Conservation (phyloP, 2,113 vertebrate genomes). For the Gavialis gangeticus region DNA sequence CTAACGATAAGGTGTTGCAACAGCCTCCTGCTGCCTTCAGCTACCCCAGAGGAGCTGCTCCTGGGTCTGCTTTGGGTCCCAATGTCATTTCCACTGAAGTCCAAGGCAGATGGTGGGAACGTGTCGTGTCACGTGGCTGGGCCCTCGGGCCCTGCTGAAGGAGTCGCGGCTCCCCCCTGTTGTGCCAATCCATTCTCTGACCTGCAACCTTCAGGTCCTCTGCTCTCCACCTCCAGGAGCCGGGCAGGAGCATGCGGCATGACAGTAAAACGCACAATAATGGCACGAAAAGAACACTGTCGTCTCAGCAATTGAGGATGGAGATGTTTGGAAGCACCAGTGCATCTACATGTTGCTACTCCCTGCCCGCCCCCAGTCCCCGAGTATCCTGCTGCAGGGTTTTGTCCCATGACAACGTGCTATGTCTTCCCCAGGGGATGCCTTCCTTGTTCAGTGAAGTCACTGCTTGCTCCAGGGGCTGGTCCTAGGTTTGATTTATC, state of each 20-base stretch:
- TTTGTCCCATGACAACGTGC: background rate
- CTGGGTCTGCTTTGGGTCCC: too few relatives aligned
- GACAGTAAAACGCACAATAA: background rate
- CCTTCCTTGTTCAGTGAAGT: background rate
- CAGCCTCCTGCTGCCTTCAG: too few relatives aligned
- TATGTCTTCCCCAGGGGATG: background rate
- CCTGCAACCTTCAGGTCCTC: rapidly evolving
- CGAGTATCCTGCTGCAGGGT: background rate
- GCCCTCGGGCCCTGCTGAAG: too few relatives aligned
- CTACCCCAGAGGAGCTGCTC: too few relatives aligned
- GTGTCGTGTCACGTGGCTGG: too few relatives aligned
- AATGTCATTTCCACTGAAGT: too few relatives aligned
- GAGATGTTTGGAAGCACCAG: background rate
- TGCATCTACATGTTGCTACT: background rate
- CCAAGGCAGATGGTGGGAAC: too few relatives aligned
- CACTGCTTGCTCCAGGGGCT: background rate
- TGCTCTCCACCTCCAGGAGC: rapidly evolving
- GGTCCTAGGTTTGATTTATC: background rate
- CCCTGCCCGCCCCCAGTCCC: background rate
- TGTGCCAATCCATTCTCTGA: background rate
- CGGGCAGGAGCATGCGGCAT: rapidly evolving
- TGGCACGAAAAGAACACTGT: background rate
- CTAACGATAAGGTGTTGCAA: too few relatives aligned
- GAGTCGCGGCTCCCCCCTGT: background rate
- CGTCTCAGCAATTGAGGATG: background rate